phyloP scores from a whole-genome alignment of 1,140 invertebrate genomes.

The Lycorma delicatula region DNA sequence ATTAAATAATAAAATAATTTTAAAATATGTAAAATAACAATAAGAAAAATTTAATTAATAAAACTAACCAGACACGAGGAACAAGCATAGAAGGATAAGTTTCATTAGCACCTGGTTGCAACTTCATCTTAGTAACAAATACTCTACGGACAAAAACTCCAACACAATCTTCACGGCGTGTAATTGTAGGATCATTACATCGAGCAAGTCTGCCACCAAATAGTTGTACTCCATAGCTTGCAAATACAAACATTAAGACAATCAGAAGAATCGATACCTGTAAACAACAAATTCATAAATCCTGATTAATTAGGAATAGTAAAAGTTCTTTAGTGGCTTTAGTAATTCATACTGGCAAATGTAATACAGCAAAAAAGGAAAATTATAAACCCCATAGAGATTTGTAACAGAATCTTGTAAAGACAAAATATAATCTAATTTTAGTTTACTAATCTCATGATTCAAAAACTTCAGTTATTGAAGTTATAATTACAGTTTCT shows the following conservation, averaged over 20 bases:
- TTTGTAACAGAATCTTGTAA: too few relatives aligned
- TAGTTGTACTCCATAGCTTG: slow-evolving; percentile 95
- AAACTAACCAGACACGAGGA: slow-evolving; percentile 86
- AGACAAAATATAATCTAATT: too few relatives aligned
- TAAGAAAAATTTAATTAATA: too few relatives aligned
- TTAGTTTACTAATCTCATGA: too few relatives aligned
- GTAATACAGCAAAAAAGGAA: background rate
- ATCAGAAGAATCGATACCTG: slow-evolving; percentile 94
- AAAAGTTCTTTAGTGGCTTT: too few relatives aligned
- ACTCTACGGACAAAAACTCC: slow-evolving; percentile 92
- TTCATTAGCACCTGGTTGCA: slow-evolving; percentile 68
- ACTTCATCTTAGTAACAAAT: slow-evolving; percentile 98
- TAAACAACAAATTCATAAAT: slow-evolving; percentile 27
- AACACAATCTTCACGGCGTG: slow-evolving; percentile 75
- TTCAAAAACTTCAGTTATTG: too few relatives aligned
- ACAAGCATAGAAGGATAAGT: slow-evolving; percentile 91
- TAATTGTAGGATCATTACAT: slow-evolving; percentile 93
- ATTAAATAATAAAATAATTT: too few relatives aligned
- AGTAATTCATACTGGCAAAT: too few relatives aligned
- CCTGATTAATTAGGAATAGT: too few relatives aligned
- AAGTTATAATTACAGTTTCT: too few relatives aligned
- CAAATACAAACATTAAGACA: slow-evolving; percentile 98
- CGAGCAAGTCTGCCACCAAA: slow-evolving; percentile 91
- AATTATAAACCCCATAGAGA: too few relatives aligned
- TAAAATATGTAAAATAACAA: too few relatives aligned